phyloP scores from a whole-genome alignment of 2,888 invertebrate species.

The Sympetrum striolatum region DNA sequence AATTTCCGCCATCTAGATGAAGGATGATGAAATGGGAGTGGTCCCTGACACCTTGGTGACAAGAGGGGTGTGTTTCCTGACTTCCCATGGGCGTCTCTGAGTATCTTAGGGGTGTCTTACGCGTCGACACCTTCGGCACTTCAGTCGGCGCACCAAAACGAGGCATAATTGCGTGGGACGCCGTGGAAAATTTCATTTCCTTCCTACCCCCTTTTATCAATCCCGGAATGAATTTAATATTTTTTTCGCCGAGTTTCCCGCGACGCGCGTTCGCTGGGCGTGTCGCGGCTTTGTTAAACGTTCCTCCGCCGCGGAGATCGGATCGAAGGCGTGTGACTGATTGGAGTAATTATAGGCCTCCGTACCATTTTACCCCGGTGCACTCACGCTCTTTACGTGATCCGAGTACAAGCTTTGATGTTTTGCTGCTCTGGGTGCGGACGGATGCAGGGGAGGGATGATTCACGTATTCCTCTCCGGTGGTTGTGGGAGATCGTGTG shows the following conservation, averaged over 20 bases:
- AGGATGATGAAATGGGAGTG: not conserved
- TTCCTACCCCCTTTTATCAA: not conserved
- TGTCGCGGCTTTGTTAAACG: not conserved
- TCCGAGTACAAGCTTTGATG: not conserved
- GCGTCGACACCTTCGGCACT: not conserved
- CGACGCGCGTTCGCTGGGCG: not conserved
- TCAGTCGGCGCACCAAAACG: not conserved
- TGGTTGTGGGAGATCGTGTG: not conserved
- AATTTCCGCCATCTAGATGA: not conserved
- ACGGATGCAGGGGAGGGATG: not conserved
- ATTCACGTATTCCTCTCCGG: not conserved
- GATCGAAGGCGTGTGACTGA: constrained; percentile 25
- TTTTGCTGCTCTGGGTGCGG: not conserved
- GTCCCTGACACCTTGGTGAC: not conserved
- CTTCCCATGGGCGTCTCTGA: not conserved
- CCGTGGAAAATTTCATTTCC: not conserved
- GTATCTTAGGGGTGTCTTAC: not conserved
- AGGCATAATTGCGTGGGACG: not conserved
- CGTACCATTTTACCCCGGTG: not conserved
- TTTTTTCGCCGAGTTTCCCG: not conserved
- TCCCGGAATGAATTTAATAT: not conserved
- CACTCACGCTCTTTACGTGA: not conserved
- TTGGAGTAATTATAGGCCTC: constrained; percentile 8
- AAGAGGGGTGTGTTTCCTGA: not conserved
- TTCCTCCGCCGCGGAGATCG: not conserved